These are phyloP conservation scores for Heterochromis multidens DNA, from an alignment of 2,113 vertebrate genomes.

Conservation along the genomic window DNA sequence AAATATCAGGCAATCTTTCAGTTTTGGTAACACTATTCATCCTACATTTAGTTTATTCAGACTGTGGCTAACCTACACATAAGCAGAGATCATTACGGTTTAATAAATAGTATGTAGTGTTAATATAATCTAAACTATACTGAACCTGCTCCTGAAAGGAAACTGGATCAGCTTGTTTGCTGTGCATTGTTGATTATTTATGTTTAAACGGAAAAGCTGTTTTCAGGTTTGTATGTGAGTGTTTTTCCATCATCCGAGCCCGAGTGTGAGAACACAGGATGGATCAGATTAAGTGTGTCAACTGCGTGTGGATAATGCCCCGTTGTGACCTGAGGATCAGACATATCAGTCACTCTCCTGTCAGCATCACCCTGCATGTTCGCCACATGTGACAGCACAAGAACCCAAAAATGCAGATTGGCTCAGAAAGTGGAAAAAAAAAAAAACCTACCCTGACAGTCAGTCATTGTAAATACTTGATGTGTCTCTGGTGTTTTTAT, in stretches of 20 bases:
- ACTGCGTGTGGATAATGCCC: background rate
- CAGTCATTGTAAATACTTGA: background rate
- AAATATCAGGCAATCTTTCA: too few species aligned
- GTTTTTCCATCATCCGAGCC: conserved; percentile 16
- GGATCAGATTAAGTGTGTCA: conserved; percentile 13
- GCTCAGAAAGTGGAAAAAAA: background rate
- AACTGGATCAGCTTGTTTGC: background rate
- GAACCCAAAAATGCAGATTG: background rate
- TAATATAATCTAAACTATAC: background rate
- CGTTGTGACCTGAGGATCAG: background rate
- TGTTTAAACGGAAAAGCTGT: background rate
- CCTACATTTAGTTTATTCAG: background rate
- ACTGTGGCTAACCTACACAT: background rate
- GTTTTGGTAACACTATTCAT: too few species aligned
- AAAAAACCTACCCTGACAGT: background rate
- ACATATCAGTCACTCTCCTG: background rate
- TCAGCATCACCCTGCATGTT: background rate
- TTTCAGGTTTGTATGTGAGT: background rate
- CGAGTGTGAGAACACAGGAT: background rate
- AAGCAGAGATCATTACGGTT: background rate
- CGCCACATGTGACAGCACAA: background rate
- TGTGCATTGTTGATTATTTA: background rate
- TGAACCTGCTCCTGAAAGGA: background rate
- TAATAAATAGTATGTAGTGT: background rate
- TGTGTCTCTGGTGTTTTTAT: background rate